These are phyloP conservation scores for Elysia chlorotica DNA, from an alignment of 1,140 invertebrate species.

Conservation along the genomic window DNA sequence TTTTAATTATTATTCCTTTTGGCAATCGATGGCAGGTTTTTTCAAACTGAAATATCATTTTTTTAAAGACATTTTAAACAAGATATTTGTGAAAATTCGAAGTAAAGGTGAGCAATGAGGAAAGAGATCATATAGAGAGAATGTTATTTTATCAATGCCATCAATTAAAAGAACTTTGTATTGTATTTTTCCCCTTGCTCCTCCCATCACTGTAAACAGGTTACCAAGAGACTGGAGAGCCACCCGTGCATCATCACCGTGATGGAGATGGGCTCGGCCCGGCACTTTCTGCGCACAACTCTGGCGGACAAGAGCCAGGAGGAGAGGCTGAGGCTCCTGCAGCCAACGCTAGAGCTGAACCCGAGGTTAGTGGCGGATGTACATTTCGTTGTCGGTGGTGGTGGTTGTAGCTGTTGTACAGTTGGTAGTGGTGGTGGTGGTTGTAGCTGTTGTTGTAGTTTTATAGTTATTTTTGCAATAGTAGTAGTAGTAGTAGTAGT, in stretches of 20 bases:
- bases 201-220: no score
- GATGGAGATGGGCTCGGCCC: slow-evolving; percentile 92
- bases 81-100: no score
- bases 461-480: background rate
- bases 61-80: no score
- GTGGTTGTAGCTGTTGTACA: background rate
- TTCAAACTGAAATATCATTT: no score
- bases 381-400: background rate
- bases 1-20: no score
- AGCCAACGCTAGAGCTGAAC: slow-evolving; percentile 93
- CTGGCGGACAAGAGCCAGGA: slow-evolving; percentile 83
- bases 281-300: slow-evolving; percentile 92
- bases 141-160: no score
- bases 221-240: slow-evolving; percentile 80
- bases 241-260: slow-evolving; percentile 95
- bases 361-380: slow-evolving; percentile 71
- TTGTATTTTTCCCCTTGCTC: no score
- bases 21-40: no score
- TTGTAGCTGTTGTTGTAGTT: background rate
- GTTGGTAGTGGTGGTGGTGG: background rate
- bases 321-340: slow-evolving; percentile 82
- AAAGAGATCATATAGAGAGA: no score
- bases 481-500: no score
- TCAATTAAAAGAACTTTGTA: no score
- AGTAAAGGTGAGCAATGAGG: no score